Evolutionary conservation across 2,113 vertebrate genomes (phyloP), one percentile per base, ranked within the genome.

Genomic region (Phalacrocorax carbo): DNA sequence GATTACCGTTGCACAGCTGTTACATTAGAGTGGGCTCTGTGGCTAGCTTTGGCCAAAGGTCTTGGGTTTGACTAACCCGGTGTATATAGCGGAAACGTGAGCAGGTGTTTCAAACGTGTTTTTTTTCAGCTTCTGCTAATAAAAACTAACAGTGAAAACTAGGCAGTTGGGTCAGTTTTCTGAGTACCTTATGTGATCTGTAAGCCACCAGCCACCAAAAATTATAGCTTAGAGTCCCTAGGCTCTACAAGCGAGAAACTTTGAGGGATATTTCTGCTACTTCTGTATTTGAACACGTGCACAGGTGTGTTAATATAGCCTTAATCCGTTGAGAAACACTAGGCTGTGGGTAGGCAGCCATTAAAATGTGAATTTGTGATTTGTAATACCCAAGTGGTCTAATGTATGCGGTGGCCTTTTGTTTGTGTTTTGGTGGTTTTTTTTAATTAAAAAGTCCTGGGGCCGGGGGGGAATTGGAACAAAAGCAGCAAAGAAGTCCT

Each of bases 231-330:
- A 97, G 88, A 91, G 55, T 94, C 91, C 57, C 84, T 78, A 38
- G 81, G n/a, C 80, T 92, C 83, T 78, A 51, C 51, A 88, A 51
- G 72, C 1, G 14, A 95, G 86, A 95, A 96, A 94, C 94, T 57
- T 84, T 77, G 60, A 86, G 86, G 82, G 90, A 70, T 79, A 79
- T 93, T 97, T 94, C 78, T 94, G 90, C 75, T 62, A 11, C 75
- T 92, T 92, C 86, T 91, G 30, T 92, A 62, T 81, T 73, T 88
- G 88, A 91, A 92, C 83, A 82, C 54, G 42, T 70, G 80, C 88
- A 91, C 55, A 86, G 91, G 81, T 92, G 86, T 84, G 86, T 95
- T 89, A 81, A 83, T 86, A 81, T 86, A 81, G 66, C 90, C 86
- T 91, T 68, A 38, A 73, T 81, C 80, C 91, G 68, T 58, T 91